A percentile compares a stretch with the other conserved stretches of the same genome.
phyloP scores from a whole-genome alignment of 2,113 vertebrate genomes.

The Cricetomys ansorgei region DNA sequence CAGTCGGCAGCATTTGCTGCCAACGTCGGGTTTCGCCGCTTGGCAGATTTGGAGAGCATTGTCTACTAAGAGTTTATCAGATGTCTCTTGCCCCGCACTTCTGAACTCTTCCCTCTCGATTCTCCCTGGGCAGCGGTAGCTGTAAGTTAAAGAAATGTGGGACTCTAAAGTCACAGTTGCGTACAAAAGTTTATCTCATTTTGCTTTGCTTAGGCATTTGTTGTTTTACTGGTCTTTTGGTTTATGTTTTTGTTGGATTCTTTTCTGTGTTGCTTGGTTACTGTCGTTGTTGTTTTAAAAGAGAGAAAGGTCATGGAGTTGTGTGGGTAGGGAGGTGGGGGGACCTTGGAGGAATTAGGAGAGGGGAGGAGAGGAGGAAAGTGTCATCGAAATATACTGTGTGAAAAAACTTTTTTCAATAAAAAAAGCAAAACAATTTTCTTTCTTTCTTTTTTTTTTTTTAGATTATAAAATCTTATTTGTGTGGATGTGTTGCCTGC shows the following conservation, averaged over 20 bases:
- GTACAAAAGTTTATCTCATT: not conserved
- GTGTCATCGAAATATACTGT: not conserved
- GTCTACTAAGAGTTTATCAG: not conserved
- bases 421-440: not conserved
- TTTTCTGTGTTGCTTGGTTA: not conserved
- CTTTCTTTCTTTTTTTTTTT: not conserved
- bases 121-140: not conserved
- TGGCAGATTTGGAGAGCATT: no score
- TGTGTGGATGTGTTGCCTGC: not conserved
- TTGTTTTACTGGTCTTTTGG: not conserved
- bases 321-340: not conserved
- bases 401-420: not conserved
- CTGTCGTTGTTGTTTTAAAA: not conserved
- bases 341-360: not conserved
- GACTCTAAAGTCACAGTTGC: not conserved
- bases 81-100: not conserved
- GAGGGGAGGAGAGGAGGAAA: no score
- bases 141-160: not conserved
- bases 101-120: not conserved
- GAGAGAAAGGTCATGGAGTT: not conserved
- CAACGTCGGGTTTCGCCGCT: not conserved
- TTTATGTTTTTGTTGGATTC: not conserved
- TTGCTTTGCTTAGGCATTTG: not conserved
- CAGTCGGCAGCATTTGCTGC: fast-evolving
- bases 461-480: not conserved